Evolutionary conservation across 2,113 vertebrate genomes (phyloP), one percentile per base, ranked within the genome.

Genomic region (Entomyzon cyanotis): DNA sequence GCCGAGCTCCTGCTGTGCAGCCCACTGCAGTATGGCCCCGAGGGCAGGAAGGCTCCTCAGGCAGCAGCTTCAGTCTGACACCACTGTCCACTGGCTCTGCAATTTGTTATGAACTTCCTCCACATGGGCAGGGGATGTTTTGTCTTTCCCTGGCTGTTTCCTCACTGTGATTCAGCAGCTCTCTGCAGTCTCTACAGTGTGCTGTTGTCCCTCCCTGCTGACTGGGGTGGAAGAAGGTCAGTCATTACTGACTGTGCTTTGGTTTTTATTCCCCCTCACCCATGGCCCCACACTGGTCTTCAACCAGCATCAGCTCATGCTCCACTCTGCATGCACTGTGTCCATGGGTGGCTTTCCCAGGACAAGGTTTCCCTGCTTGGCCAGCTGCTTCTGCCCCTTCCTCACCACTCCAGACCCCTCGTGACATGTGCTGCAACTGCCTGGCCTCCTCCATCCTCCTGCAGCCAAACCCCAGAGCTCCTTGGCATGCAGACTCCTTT

Each of bases 1-100:
- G 42, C 37, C 0, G 0, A 53, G n/a, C 3, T 14, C 23, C 71
- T 0, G 0, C 3, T 65, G n/a, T 11, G 49, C 64, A n/a, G 44
- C 35, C 28, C 12, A 4, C 31, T 41, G 78, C 7, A 2, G 44
- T 49, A 22, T 0, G 4, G 59, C 14, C 21, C 25, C 0, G 0
- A 15, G 27, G 27, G 3, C 31, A 50, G 58, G 28, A 60, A 50
- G 15, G 25, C 35, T 35, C 23, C 24, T n/a, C 1, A 0, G 11
- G 27, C 2, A 7, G 44, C 53, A 46, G 11, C 7, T 7, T 53
- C 39, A 15, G 31, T 35, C 35, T 49, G 52, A 24, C 12, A 49
- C 9, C 53, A 47, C 11, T 2, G 2, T 5, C 65, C 41, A 8
- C 46, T 2, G 19, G 8, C 8, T 10, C 8, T 1, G 2, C 0